phyloP scores from a whole-genome alignment of 1,140 invertebrate genomes.

The Drosophila eugracilis region DNA sequence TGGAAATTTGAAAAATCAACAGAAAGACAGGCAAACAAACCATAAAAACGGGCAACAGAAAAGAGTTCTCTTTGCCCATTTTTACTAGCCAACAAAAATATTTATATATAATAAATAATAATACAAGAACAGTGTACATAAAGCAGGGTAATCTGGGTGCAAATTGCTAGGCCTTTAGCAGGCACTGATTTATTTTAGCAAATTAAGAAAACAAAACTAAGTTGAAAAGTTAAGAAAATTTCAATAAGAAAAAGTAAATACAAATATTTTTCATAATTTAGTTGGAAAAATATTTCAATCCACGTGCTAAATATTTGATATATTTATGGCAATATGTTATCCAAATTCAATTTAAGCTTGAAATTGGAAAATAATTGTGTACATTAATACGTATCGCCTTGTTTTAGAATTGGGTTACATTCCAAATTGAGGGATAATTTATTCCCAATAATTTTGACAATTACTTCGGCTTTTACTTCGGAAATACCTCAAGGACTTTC shows the following conservation, averaged over 20 bases:
- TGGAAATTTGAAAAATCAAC: conserved; percentile 38
- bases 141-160: background rate
- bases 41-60: background rate
- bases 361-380: too few species aligned
- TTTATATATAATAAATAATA: background rate
- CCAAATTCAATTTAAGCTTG: too few species aligned
- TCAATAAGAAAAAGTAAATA: too few species aligned
- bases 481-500: background rate
- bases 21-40: conserved; percentile 1
- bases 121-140: background rate
- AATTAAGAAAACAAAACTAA: background rate
- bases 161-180: too few species aligned
- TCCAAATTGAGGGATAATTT: too few species aligned
- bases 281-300: too few species aligned
- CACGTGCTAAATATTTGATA: too few species aligned
- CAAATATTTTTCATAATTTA: too few species aligned
- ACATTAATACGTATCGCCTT: too few species aligned
- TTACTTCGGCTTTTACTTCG: background rate
- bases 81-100: background rate
- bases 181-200: background rate
- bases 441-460: background rate
- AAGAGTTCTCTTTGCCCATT: background rate
- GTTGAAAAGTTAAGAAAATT: too few species aligned
- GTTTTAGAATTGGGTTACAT: too few species aligned
- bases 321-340: too few species aligned